A percentile compares a stretch with the other conserved stretches of the same genome.
phyloP scores from a whole-genome alignment of 2,113 vertebrate species.

The Dipodomys merriami region DNA sequence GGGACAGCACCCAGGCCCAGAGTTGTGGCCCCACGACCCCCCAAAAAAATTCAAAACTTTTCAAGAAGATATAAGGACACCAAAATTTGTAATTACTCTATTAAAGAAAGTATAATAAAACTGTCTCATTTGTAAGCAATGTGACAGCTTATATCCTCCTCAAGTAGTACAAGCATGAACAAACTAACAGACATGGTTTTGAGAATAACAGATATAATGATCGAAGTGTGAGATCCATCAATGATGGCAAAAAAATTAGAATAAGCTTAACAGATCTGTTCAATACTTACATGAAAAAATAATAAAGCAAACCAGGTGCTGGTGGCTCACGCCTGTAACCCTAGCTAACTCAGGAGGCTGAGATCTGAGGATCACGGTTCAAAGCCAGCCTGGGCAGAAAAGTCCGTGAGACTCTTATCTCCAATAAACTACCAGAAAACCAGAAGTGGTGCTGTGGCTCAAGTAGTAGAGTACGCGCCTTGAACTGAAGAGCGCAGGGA shows the following conservation, averaged over 20 bases:
- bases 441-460: too few relatives aligned
- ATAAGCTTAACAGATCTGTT: neutral
- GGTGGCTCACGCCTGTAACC: too few relatives aligned
- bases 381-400: too few relatives aligned
- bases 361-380: too few relatives aligned
- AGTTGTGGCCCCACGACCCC: too few relatives aligned
- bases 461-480: too few relatives aligned
- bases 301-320: neutral
- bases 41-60: neutral
- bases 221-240: neutral
- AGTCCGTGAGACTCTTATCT: too few relatives aligned
- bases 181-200: neutral
- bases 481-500: too few relatives aligned
- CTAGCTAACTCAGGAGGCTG: too few relatives aligned
- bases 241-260: neutral
- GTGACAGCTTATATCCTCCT: neutral
- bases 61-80: neutral
- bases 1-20: too few relatives aligned
- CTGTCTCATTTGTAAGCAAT: neutral
- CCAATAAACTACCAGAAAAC: too few relatives aligned
- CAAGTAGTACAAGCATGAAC: neutral
- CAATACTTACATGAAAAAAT: neutral
- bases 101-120: slow-evolving; percentile 7
- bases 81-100: neutral
- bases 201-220: neutral